phyloP scores from a whole-genome alignment of 1,140 invertebrate species.

The Gryllus bimaculatus region DNA sequence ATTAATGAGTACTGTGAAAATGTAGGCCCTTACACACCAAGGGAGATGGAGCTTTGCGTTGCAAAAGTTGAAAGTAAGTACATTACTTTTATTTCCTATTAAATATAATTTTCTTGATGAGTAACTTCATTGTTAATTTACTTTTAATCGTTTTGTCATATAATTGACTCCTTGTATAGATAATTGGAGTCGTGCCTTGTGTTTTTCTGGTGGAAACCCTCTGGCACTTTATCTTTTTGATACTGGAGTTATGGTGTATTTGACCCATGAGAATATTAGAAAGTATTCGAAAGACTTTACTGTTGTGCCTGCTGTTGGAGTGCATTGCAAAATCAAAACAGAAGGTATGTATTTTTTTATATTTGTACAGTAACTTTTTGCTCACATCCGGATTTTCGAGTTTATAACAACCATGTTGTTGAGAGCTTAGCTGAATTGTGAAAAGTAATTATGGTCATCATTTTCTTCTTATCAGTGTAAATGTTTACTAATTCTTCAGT shows the following conservation, averaged over 20 bases:
- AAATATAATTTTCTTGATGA: neutral
- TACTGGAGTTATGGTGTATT: neutral
- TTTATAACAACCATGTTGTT: too few relatives aligned
- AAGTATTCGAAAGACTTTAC: neutral
- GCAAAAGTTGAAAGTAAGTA: neutral
- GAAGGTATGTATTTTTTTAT: neutral
- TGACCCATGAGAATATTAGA: neutral
- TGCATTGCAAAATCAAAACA: neutral
- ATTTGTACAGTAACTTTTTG: neutral
- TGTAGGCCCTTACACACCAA: neutral
- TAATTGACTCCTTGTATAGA: neutral
- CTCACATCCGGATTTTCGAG: too few relatives aligned
- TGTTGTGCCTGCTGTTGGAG: neutral
- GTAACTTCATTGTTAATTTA: neutral
- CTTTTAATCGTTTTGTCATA: neutral
- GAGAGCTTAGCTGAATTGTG: too few relatives aligned
- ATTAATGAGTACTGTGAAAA: neutral
- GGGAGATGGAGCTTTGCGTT: neutral
- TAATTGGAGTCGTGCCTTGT: neutral
- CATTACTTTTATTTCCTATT: neutral
- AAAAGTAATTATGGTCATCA: too few relatives aligned
- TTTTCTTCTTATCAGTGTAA: too few relatives aligned
- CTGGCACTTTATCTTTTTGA: neutral
- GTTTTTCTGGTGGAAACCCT: neutral
- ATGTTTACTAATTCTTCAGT: too few relatives aligned